Conservation (phyloP, 2,888 invertebrate genomes). For the Uloborus plumipes region DNA sequence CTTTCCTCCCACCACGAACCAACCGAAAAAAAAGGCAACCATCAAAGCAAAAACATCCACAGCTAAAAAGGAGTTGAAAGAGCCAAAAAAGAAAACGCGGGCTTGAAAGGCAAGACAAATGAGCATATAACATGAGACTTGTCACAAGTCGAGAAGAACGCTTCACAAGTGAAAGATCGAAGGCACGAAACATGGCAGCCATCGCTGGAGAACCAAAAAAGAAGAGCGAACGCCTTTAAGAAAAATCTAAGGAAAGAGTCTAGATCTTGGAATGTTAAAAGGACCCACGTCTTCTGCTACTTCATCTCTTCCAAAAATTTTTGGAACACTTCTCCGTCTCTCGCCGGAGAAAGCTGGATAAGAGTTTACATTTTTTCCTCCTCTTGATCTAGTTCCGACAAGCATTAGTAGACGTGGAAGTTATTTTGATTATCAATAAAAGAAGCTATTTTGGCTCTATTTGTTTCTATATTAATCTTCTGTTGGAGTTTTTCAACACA, state of each 20-base stretch:
- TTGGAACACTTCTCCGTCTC: neutral
- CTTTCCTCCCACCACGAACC: no score
- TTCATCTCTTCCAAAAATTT: neutral
- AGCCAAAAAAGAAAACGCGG: constrained; percentile 13
- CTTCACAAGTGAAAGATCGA: constrained; percentile 29
- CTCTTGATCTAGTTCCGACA: no score
- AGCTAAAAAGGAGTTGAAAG: constrained; percentile 44
- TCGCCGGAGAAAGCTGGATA: no score
- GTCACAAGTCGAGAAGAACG: constrained; percentile 37
- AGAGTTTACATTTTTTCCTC: no score
- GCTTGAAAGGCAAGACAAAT: constrained; percentile 45
- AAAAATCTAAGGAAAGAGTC: constrained; percentile 19
- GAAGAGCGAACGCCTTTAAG: neutral
- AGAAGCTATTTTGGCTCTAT: no score
- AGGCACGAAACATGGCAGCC: constrained; percentile 18
- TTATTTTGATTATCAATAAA: no score
- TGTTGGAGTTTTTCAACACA: no score
- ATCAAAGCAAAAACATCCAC: no score
- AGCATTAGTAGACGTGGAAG: no score
- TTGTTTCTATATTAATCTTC: no score
- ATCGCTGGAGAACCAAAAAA: neutral
- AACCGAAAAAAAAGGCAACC: no score
- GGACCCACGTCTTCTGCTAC: constrained; percentile 15
- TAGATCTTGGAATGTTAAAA: constrained; percentile 49
- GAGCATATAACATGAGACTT: constrained; percentile 46